phyloP scores from a whole-genome alignment of 2,888 invertebrate species.

The Thera britannica region DNA sequence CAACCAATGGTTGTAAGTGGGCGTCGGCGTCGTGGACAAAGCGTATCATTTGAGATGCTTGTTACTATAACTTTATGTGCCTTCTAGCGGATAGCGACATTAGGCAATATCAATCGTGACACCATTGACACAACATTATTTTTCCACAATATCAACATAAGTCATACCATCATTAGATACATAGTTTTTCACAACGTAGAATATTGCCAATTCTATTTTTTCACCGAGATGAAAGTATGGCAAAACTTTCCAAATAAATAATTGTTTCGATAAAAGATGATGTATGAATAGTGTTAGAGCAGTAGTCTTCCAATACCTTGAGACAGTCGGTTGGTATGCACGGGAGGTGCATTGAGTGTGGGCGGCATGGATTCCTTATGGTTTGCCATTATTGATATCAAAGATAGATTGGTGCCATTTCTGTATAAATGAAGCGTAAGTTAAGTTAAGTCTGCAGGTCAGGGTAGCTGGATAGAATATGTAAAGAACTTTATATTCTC shows the following conservation, averaged over 20 bases:
- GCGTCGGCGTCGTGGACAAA: constrained; percentile 47
- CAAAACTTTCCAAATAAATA: constrained; percentile 58
- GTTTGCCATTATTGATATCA: constrained; percentile 84
- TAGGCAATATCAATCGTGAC: constrained; percentile 79
- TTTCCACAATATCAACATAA: constrained; percentile 57
- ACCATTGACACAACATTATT: constrained; percentile 65
- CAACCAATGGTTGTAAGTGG: constrained; percentile 27
- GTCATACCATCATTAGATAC: constrained; percentile 58
- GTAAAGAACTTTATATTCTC: constrained; percentile 63
- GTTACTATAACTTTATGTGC: constrained; percentile 83
- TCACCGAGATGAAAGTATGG: constrained; percentile 53
- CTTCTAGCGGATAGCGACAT: constrained; percentile 83
- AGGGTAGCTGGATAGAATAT: constrained; percentile 78
- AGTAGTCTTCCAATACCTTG: constrained; percentile 84
- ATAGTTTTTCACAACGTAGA: constrained; percentile 63
- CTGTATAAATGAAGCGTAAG: constrained; percentile 82
- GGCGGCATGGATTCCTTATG: constrained; percentile 81
- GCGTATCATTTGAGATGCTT: constrained; percentile 79
- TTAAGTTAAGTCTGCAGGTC: constrained; percentile 83
- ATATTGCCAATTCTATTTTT: constrained; percentile 64
- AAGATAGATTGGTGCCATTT: constrained; percentile 85
- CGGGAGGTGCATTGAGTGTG: constrained; percentile 50
- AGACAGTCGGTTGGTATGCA: constrained; percentile 58
- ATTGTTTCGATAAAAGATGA: constrained; percentile 73
- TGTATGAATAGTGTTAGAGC: constrained; percentile 77